A percentile compares a stretch with the other conserved stretches of the same genome.
Evolutionary conservation across 1,140 invertebrate species (phyloP).

Genomic region (Medauroidea extradentata): DNA sequence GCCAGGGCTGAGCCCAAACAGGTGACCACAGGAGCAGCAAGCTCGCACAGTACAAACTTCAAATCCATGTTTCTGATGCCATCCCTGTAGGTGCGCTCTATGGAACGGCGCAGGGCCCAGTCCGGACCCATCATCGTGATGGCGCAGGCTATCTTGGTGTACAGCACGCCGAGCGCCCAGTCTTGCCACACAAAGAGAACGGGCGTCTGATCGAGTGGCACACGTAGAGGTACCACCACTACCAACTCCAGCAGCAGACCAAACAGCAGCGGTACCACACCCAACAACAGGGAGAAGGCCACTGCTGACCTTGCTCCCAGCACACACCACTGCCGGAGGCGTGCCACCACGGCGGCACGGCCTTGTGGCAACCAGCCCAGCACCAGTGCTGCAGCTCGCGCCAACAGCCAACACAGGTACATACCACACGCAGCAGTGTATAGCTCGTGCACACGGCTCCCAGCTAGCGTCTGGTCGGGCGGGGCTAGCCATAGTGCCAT

Average conservation of each 20-base stretch:
- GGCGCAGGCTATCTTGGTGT: conserved; percentile 97
- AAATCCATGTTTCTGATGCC: conserved; percentile 91
- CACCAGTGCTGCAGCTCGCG: conserved; percentile 71
- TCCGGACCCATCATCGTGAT: conserved; percentile 97
- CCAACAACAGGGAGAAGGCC: conserved; percentile 75
- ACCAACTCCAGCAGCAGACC: conserved; percentile 89
- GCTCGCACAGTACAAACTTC: conserved; percentile 74
- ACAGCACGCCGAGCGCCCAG: conserved; percentile 94
- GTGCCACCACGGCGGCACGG: conserved; percentile 65
- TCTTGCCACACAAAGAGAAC: conserved; percentile 95
- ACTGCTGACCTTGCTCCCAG: conserved; percentile 63
- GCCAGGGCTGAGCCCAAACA: conserved; percentile 82
- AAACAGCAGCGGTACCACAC: conserved; percentile 88
- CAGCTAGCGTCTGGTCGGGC: conserved; percentile 17
- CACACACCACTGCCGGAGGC: conserved; percentile 46
- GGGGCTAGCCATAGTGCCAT: conserved; percentile 74
- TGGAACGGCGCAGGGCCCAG: conserved; percentile 83
- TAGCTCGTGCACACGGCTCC: conserved; percentile 79
- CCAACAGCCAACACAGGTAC: conserved; percentile 87
- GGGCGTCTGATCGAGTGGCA: conserved; percentile 90
- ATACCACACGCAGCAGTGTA: conserved; percentile 93
- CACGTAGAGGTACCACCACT: conserved; percentile 86
- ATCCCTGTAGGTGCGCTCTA: conserved; percentile 87
- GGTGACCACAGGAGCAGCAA: conserved; percentile 86
- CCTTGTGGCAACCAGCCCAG: conserved; percentile 86